Conservation (phyloP, 1,140 invertebrate genomes). For the Chymomyza costata region DNA sequence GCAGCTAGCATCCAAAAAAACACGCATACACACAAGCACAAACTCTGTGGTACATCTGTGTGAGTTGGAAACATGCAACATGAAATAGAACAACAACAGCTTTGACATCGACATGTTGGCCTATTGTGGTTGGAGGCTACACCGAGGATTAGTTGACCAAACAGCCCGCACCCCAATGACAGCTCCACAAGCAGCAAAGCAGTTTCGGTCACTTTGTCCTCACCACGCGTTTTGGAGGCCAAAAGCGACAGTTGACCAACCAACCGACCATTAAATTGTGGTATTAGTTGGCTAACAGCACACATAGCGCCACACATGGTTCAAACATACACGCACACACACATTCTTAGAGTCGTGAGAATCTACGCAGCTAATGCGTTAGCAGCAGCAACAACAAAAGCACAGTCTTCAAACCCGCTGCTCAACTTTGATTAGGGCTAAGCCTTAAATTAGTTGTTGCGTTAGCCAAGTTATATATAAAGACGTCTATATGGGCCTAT, state of each 20-base stretch:
- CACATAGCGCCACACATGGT: not conserved
- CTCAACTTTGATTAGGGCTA: conserved; percentile 67
- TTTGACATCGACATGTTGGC: too few species aligned
- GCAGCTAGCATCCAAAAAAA: not conserved
- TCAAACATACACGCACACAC: conserved; percentile 15
- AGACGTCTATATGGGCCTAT: too few species aligned
- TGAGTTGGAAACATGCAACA: conserved; percentile 2
- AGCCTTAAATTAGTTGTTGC: conserved; percentile 64
- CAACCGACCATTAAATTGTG: conserved; percentile 19
- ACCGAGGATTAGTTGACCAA: conserved; percentile 3
- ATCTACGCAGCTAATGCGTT: conserved; percentile 7
- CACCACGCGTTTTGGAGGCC: not conserved
- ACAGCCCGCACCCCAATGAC: conserved; percentile 6
- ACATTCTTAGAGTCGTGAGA: conserved; percentile 31
- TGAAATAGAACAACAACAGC: too few species aligned
- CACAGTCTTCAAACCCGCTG: too few species aligned
- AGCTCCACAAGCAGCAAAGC: conserved; percentile 4
- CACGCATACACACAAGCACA: not conserved
- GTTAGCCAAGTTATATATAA: too few species aligned
- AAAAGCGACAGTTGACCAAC: not conserved
- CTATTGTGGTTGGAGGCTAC: conserved; percentile 1
- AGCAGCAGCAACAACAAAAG: too few species aligned
- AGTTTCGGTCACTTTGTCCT: not conserved
- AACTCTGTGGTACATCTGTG: conserved; percentile 7
- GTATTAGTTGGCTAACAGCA: not conserved